A percentile compares a stretch with the other conserved stretches of the same genome.
phyloP scores from a whole-genome alignment of 2,113 vertebrate genomes.

The Tretioscincus oriximinensis region DNA sequence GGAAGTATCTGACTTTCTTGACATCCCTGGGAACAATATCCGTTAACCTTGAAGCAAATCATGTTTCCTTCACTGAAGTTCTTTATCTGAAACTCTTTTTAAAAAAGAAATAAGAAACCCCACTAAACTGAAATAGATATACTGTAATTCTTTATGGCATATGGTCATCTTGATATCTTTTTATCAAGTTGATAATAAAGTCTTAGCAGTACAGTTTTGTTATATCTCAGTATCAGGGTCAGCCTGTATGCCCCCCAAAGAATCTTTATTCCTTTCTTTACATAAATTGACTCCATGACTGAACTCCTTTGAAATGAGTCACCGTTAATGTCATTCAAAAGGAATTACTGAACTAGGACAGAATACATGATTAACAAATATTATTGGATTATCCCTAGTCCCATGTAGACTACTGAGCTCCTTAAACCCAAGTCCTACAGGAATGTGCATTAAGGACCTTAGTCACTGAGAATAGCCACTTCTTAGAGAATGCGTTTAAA shows the following conservation, averaged over 20 bases:
- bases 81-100: slow-evolving; percentile 32
- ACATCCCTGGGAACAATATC: not conserved
- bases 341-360: not conserved
- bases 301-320: slow-evolving; percentile 3
- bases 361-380: not conserved
- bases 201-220: slow-evolving; percentile 22
- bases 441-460: no score
- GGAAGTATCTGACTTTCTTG: not conserved
- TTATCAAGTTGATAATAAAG: slow-evolving; percentile 46
- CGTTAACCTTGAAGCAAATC: not conserved
- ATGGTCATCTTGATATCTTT: slow-evolving; percentile 23
- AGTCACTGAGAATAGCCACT: slow-evolving; percentile 5
- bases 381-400: not conserved
- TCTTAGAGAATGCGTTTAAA: slow-evolving; percentile 9
- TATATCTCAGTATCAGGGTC: slow-evolving; percentile 1
- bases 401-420: no score
- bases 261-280: slow-evolving; percentile 20
- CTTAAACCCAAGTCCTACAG: no score
- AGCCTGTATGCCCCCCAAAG: slow-evolving; percentile 13
- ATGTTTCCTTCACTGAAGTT: slow-evolving; percentile 36
- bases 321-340: slow-evolving; percentile 4
- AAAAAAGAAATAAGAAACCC: not conserved
- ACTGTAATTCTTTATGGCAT: slow-evolving; percentile 13
- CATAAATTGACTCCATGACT: not conserved
- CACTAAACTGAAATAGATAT: slow-evolving; percentile 30